phyloP scores from a whole-genome alignment of 1,140 invertebrate species.

The Littorina saxatilis region DNA sequence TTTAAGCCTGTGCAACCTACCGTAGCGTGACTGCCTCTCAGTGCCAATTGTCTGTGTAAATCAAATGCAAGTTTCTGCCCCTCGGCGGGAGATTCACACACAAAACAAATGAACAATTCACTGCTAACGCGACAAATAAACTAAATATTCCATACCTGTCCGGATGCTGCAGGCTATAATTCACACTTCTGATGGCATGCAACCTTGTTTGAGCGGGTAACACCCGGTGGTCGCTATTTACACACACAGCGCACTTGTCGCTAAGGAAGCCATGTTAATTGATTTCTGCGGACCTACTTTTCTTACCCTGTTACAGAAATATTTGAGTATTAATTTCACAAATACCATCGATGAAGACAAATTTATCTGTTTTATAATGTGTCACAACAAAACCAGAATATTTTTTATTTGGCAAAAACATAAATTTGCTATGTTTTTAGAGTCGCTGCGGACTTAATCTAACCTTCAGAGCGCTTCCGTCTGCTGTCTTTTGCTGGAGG shows the following conservation, averaged over 20 bases:
- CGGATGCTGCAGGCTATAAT: background rate
- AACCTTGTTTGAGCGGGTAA: background rate
- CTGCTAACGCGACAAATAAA: background rate
- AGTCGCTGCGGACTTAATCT: background rate
- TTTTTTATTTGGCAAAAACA: background rate
- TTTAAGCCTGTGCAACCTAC: too few species aligned
- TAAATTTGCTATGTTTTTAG: background rate
- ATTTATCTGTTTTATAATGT: too few species aligned
- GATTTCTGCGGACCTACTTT: constrained; percentile 29
- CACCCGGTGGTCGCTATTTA: constrained; percentile 45
- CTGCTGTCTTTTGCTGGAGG: background rate
- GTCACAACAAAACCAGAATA: background rate
- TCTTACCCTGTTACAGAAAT: too few species aligned
- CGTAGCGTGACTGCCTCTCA: too few species aligned
- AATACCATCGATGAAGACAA: too few species aligned
- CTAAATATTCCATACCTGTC: background rate
- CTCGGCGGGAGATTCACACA: background rate
- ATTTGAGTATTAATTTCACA: too few species aligned
- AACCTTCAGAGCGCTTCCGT: constrained; percentile 12
- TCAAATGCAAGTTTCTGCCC: background rate
- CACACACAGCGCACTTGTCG: constrained; percentile 52
- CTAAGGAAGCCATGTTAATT: constrained; percentile 57
- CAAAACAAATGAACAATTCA: background rate
- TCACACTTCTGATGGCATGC: background rate
- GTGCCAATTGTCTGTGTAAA: background rate